Evolutionary conservation across 1,140 invertebrate species (phyloP).

Genomic region (Parasteatoda tepidariorum): DNA sequence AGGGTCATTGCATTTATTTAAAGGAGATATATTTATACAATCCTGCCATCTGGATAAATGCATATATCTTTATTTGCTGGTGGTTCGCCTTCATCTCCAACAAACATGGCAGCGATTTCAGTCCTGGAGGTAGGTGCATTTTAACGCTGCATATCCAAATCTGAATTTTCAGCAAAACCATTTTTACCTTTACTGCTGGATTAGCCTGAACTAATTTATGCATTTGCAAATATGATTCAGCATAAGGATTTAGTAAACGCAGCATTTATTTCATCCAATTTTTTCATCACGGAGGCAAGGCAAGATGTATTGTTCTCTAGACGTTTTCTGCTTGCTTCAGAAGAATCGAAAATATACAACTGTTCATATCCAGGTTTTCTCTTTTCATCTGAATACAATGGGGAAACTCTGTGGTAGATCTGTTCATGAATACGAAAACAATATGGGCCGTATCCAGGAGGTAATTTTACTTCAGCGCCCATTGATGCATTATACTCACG

Average conservation of each 20-base stretch:
- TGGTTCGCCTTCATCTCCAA: slow-evolving; percentile 9
- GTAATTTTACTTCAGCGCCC: slow-evolving; percentile 1
- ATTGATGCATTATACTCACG: slow-evolving; percentile 1
- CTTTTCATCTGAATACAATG: not conserved
- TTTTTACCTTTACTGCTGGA: not conserved
- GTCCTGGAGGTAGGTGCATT: not conserved
- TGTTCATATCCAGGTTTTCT: not conserved
- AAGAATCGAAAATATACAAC: slow-evolving; percentile 2
- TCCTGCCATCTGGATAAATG: not conserved
- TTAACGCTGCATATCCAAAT: not conserved
- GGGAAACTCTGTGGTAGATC: too few relatives aligned
- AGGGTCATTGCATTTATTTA: slow-evolving; percentile 29
- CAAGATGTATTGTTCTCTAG: not conserved
- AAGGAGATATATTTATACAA: not conserved
- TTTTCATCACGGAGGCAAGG: not conserved
- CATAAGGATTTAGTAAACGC: not conserved
- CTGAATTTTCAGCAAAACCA: not conserved
- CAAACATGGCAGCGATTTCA: slow-evolving; percentile 1
- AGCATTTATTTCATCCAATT: not conserved
- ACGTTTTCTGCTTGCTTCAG: not conserved
- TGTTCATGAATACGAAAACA: not conserved
- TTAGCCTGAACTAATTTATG: not conserved
- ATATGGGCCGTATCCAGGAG: not conserved
- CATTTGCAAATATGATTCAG: slow-evolving; percentile 9
- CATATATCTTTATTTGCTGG: not conserved